phyloP scores from a whole-genome alignment of 2,113 vertebrate species.

The Psephotus haematonotus region DNA sequence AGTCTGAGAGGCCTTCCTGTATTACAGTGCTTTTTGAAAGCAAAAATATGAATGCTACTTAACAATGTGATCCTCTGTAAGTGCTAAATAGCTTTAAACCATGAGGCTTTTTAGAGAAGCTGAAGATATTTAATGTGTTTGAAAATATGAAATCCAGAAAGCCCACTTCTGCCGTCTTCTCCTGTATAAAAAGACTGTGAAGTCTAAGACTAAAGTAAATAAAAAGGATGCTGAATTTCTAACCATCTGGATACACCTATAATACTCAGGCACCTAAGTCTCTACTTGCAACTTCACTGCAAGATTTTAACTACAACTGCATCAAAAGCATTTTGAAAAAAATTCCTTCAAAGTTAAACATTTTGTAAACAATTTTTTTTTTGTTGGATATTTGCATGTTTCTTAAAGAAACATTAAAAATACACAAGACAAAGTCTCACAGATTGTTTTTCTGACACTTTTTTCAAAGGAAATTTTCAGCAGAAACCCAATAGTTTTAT shows the following conservation, averaged over 20 bases:
- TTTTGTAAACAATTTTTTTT: background rate
- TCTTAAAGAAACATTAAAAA: background rate
- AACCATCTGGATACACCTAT: background rate
- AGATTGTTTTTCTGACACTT: background rate
- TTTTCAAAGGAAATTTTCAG: background rate
- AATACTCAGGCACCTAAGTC: background rate
- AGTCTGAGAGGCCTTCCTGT: background rate
- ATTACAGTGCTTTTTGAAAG: background rate
- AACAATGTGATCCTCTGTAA: background rate
- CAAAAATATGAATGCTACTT: background rate
- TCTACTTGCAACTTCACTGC: background rate
- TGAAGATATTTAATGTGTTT: background rate
- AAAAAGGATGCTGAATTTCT: background rate
- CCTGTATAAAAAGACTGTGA: background rate
- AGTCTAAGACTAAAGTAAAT: background rate
- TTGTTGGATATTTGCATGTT: rapidly evolving
- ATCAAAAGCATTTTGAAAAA: background rate
- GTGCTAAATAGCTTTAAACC: background rate
- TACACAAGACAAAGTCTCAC: rapidly evolving
- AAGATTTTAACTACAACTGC: background rate
- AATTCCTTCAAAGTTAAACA: background rate
- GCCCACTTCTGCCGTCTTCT: background rate
- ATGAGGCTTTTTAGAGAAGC: background rate
- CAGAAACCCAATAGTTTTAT: background rate
- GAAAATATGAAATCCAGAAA: background rate